A percentile compares a stretch with the other conserved stretches of the same genome.
Conservation (phyloP, 2,888 invertebrate genomes). For the Sisyra terminalis region DNA sequence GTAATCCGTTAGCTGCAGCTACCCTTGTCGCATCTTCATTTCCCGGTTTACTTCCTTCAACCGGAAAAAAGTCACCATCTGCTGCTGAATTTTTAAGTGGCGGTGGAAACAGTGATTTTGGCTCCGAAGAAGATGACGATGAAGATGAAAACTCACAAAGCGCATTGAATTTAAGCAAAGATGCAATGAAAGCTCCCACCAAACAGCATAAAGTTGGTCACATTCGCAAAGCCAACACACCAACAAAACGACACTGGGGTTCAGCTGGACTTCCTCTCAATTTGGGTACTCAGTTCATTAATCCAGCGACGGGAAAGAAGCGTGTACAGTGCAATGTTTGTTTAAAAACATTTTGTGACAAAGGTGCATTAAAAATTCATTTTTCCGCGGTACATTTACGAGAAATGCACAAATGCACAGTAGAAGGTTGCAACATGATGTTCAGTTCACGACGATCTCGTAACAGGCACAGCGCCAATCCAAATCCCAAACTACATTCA, state of each 20-base stretch:
- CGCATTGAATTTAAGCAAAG: slow-evolving; percentile 46
- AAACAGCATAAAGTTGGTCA: slow-evolving; percentile 30
- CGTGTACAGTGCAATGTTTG: slow-evolving; percentile 97
- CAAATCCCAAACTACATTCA: slow-evolving; percentile 94
- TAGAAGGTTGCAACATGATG: slow-evolving; percentile 98
- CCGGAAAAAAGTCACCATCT: slow-evolving; percentile 32
- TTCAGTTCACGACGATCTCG: slow-evolving; percentile 91
- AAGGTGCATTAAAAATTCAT: slow-evolving; percentile 97
- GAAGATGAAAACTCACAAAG: slow-evolving; percentile 43
- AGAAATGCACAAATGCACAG: slow-evolving; percentile 99
- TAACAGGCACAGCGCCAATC: slow-evolving; percentile 94
- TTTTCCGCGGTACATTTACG: slow-evolving; percentile 96
- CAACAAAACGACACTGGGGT: slow-evolving; percentile 67
- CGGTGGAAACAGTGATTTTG: slow-evolving; percentile 28
- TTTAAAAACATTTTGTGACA: slow-evolving; percentile 98
- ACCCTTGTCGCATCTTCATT: slow-evolving; percentile 45
- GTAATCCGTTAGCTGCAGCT: slow-evolving; percentile 39
- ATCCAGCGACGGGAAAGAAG: slow-evolving; percentile 88
- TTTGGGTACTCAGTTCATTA: slow-evolving; percentile 77
- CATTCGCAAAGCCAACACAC: slow-evolving; percentile 48
- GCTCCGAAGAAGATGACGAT: slow-evolving; percentile 40
- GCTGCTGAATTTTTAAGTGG: slow-evolving; percentile 24
- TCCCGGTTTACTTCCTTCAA: slow-evolving; percentile 38
- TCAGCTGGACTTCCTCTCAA: slow-evolving; percentile 62
- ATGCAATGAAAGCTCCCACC: slow-evolving; percentile 31